phyloP scores from a whole-genome alignment of 2,113 vertebrate genomes.

The Gymnarchus niloticus region DNA sequence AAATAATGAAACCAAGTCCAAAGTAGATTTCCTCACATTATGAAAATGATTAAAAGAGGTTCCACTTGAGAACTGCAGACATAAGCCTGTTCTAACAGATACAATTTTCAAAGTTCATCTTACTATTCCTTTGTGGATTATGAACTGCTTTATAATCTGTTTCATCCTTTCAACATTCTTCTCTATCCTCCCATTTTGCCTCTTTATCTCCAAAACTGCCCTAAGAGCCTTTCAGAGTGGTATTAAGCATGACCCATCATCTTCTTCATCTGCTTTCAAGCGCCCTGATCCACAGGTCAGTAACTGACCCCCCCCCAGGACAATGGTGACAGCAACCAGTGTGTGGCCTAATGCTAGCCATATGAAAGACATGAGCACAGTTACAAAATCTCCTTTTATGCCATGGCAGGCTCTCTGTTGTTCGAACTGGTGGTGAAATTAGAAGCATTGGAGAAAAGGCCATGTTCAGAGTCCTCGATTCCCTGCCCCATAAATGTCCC shows the following conservation, averaged over 20 bases:
- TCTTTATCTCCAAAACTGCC: background rate
- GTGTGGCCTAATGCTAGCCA: background rate
- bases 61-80: background rate
- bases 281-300: background rate
- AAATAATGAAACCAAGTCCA: background rate
- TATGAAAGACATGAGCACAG: background rate
- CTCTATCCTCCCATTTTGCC: background rate
- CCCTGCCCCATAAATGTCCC: background rate
- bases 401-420: background rate
- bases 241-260: constrained; percentile 22
- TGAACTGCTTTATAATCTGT: background rate
- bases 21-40: background rate
- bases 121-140: constrained; percentile 6
- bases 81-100: background rate
- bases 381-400: background rate
- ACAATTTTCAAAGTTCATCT: background rate
- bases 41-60: background rate
- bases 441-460: background rate
- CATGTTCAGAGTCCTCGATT: background rate
- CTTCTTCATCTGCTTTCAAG: background rate
- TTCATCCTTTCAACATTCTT: background rate
- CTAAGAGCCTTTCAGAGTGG: constrained; percentile 28
- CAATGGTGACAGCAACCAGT: background rate
- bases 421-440: background rate
- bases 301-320: background rate